Conservation (phyloP, 2,888 invertebrate species). For the Fragum fragum region DNA sequence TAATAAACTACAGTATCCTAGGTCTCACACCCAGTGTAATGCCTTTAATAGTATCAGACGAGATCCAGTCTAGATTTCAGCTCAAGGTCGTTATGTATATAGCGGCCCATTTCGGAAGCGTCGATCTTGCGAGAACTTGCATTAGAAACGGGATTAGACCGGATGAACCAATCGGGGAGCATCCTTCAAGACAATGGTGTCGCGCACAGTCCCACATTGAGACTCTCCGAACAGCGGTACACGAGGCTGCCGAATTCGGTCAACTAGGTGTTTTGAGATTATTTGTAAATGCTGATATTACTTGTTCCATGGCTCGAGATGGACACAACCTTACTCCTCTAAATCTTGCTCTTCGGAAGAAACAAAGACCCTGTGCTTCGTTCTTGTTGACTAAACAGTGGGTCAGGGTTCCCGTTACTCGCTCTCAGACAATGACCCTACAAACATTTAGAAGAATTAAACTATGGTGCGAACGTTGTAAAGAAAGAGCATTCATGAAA, state of each 20-base stretch:
- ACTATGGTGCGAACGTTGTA: constrained; percentile 83
- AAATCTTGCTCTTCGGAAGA: constrained; percentile 83
- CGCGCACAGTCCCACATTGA: constrained; percentile 81
- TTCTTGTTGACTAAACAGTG: constrained; percentile 86
- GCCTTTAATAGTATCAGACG: constrained; percentile 78
- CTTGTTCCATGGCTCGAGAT: constrained; percentile 83
- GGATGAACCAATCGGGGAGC: constrained; percentile 85
- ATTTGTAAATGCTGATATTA: constrained; percentile 84
- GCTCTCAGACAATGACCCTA: constrained; percentile 79
- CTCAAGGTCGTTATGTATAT: constrained; percentile 85
- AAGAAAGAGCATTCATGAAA: constrained; percentile 80
- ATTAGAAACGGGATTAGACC: constrained; percentile 81
- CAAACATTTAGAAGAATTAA: constrained; percentile 82
- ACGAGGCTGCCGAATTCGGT: constrained; percentile 84
- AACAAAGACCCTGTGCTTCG: constrained; percentile 84
- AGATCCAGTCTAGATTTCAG: constrained; percentile 83
- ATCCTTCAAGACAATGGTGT: constrained; percentile 84
- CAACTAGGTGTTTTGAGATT: constrained; percentile 83
- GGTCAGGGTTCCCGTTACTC: constrained; percentile 83
- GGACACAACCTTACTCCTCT: constrained; percentile 84
- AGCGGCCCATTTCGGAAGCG: constrained; percentile 85
- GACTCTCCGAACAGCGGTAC: constrained; percentile 81
- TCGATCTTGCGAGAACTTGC: constrained; percentile 83
- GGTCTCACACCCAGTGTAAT: constrained; percentile 84
- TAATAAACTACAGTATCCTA: constrained; percentile 82